Conservation (phyloP, 1,140 invertebrate species). For the Littorina saxatilis region DNA sequence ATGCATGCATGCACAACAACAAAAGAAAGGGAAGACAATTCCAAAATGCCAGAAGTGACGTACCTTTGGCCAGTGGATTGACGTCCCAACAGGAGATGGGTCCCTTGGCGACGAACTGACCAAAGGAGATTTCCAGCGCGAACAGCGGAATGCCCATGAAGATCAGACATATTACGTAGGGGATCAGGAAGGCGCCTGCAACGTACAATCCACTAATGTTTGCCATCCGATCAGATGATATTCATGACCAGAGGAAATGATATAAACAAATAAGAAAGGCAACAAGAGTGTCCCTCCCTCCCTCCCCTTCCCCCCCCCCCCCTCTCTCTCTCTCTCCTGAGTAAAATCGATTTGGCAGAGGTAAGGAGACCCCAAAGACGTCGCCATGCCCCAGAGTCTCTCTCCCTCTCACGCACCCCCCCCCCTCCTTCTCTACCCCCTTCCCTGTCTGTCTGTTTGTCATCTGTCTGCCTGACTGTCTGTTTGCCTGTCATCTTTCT, state of each 20-base stretch:
- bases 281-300: too few relatives aligned
- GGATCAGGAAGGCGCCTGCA: constrained; percentile 76
- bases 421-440: neutral
- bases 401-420: neutral
- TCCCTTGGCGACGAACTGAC: constrained; percentile 70
- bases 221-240: too few relatives aligned
- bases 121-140: constrained; percentile 74
- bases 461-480: neutral
- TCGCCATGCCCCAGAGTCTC: too few relatives aligned
- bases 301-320: neutral
- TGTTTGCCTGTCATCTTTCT: neutral
- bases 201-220: too few relatives aligned
- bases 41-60: too few relatives aligned
- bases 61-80: constrained; percentile 57
- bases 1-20: too few relatives aligned
- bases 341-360: too few relatives aligned
- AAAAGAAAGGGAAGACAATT: too few relatives aligned
- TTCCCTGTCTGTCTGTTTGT: neutral
- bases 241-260: too few relatives aligned
- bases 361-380: too few relatives aligned
- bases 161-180: constrained; percentile 78
- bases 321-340: neutral
- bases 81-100: constrained; percentile 52
- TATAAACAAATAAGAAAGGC: too few relatives aligned
- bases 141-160: constrained; percentile 77